Conservation (phyloP, 2,797 vertebrate genomes). For the Typhlichthys eigenmanni region DNA sequence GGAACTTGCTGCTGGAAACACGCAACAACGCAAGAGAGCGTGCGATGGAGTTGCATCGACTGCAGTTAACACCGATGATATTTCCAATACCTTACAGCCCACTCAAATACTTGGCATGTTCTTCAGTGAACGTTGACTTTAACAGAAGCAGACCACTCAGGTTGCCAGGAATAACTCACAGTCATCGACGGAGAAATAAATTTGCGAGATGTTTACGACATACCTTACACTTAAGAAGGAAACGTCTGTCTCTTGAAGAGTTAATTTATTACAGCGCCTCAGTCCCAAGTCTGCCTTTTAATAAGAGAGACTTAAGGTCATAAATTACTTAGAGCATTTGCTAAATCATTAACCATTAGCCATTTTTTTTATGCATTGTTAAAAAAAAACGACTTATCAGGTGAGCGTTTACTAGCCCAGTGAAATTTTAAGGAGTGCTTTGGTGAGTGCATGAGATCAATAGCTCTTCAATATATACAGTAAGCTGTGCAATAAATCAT, state of each 20-base stretch:
- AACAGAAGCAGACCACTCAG: conserved; percentile 8
- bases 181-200: conserved; percentile 43
- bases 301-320: conserved; percentile 40
- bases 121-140: conserved; percentile 7
- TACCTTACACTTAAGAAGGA: conserved; percentile 12
- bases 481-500: conserved; percentile 48
- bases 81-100: conserved; percentile 29
- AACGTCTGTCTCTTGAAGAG: conserved; percentile 12
- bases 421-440: conserved; percentile 58
- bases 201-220: conserved; percentile 43
- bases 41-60: conserved; percentile 56
- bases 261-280: conserved; percentile 52
- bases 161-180: conserved; percentile 26
- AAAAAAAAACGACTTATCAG: conserved; percentile 60
- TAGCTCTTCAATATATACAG: conserved; percentile 39
- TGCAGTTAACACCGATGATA: conserved; percentile 48
- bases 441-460: conserved; percentile 50
- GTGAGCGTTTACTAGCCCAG: conserved; percentile 57
- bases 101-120: conserved; percentile 29
- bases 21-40: conserved; percentile 51
- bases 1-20: conserved; percentile 37
- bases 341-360: conserved; percentile 64
- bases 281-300: conserved; percentile 51
- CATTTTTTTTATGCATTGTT: conserved; percentile 43
- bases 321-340: conserved; percentile 56